Conservation (phyloP, 2,113 vertebrate species). For the Notarius lentiginosus region DNA sequence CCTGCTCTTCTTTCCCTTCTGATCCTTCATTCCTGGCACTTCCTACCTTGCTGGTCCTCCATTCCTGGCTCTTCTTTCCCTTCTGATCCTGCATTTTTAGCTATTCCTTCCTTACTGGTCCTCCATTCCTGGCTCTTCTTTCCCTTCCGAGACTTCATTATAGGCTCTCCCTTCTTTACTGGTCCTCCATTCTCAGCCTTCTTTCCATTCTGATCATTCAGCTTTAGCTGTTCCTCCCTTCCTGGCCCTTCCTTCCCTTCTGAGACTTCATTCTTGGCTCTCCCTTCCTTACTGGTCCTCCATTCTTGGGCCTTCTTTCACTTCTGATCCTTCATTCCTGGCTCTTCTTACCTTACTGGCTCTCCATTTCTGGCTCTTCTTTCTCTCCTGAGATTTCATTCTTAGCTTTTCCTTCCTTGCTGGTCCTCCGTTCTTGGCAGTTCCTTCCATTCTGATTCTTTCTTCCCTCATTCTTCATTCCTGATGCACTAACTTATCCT, state of each 20-base stretch:
- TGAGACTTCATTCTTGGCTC: neutral
- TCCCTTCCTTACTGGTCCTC: constrained; percentile 44
- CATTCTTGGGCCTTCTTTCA: neutral
- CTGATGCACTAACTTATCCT: neutral
- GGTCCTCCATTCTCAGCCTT: neutral
- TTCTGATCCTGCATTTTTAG: constrained; percentile 58
- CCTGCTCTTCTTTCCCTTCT: constrained; percentile 2
- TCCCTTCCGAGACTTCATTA: neutral
- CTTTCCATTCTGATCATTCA: neutral
- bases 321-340: neutral
- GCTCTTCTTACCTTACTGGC: too few relatives aligned
- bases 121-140: neutral
- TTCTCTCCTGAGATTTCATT: neutral
- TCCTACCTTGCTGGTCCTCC: neutral
- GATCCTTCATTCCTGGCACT: neutral
- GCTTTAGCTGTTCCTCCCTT: constrained; percentile 36
- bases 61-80: constrained; percentile 44
- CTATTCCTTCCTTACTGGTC: neutral
- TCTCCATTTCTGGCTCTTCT: neutral
- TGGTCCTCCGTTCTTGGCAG: neutral
- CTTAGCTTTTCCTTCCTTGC: constrained; percentile 45
- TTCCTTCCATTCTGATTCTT: neutral
- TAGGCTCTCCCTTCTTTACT: constrained; percentile 46
- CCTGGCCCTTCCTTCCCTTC: neutral
- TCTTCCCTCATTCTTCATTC: neutral